These are phyloP conservation scores for Sebastes matsubarae DNA, from an alignment of 2,797 vertebrate species.

Conservation along the genomic window DNA sequence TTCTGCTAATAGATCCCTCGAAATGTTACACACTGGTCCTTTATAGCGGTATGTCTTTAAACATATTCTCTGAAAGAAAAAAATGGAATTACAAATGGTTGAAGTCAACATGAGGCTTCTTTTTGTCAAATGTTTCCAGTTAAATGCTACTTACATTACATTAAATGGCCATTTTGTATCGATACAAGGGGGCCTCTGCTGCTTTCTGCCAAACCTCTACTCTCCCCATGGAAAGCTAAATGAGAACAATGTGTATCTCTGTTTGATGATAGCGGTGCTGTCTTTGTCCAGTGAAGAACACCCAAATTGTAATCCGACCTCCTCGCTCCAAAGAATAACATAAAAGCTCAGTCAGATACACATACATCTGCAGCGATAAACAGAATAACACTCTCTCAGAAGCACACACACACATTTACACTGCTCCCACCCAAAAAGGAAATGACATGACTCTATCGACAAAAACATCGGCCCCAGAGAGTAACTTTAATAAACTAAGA, in stretches of 20 bases:
- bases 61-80: not conserved
- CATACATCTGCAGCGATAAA: constrained; percentile 26
- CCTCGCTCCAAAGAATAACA: not conserved
- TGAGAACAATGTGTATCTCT: constrained; percentile 73
- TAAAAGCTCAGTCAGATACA: constrained; percentile 32
- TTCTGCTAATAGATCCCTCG: too few relatives aligned
- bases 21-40: too few relatives aligned
- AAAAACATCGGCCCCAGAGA: constrained; percentile 15
- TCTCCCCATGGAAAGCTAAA: constrained; percentile 69
- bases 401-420: not conserved
- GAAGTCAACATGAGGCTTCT: constrained; percentile 19
- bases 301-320: constrained; percentile 51
- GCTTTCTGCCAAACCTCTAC: constrained; percentile 57
- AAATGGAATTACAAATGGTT: not conserved
- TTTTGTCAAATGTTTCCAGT: constrained; percentile 57
- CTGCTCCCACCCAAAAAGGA: constrained; percentile 29
- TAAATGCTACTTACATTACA: constrained; percentile 39
- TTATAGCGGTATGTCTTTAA: not conserved
- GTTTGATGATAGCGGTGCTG: constrained; percentile 53
- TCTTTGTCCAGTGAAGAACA: constrained; percentile 42
- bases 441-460: constrained; percentile 13
- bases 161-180: constrained; percentile 54
- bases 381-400: not conserved
- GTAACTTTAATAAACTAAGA: constrained; percentile 38
- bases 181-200: constrained; percentile 45